Evolutionary conservation across 2,113 vertebrate genomes (phyloP), one percentile per base, ranked within the genome.

Genomic region (Sapajus apella): DNA sequence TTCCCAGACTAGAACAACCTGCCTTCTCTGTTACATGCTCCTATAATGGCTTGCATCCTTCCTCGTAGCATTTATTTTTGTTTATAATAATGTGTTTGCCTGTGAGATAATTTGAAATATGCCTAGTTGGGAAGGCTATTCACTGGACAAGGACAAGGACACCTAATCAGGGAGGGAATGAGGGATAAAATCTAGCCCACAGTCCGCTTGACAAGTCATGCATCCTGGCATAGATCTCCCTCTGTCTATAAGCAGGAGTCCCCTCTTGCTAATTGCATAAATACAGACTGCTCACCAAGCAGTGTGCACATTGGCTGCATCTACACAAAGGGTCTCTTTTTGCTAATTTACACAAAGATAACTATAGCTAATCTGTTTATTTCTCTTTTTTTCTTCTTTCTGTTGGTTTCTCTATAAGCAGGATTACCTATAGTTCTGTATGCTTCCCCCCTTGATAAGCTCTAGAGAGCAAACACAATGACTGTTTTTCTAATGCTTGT

Each of bases 61-160:
- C 37, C 58, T 79, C 27, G 3, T 14, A 77, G 27, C 21, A 35
- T 55, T 84, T 89, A 21, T 40, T 68, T 95, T 83, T 80, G 3
- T 47, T 94, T 91, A 9, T 66, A 66, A 70, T 58, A 75, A 3
- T 10, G 9, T 25, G 47, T 45, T 80, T 50, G n/a, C 50, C 32
- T 95, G 52, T 90, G 32, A 92, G 35, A 73, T 40, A 68, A 32
- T 84, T 50, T 91, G 73, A 79, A 70, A 64, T 23, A 47, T 66
- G 1, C 10, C 37, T 70, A 30, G 32, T 3, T 64, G 25, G 45
- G 8, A 2, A 91, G 27, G 0, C 3, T 58, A 27, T 32, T 1
- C 3, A 17, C 25, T 66, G 35, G 14, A 70, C 17, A 94, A 58
- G 61, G 61, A 30, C 61, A 64, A 64, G 27, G 14, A 72, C 10